Percentiles rank a stretch among this genome's conserved stretches.
Evolutionary conservation across 2,888 invertebrate genomes (phyloP).

Genomic region (Coenonympha arcania): DNA sequence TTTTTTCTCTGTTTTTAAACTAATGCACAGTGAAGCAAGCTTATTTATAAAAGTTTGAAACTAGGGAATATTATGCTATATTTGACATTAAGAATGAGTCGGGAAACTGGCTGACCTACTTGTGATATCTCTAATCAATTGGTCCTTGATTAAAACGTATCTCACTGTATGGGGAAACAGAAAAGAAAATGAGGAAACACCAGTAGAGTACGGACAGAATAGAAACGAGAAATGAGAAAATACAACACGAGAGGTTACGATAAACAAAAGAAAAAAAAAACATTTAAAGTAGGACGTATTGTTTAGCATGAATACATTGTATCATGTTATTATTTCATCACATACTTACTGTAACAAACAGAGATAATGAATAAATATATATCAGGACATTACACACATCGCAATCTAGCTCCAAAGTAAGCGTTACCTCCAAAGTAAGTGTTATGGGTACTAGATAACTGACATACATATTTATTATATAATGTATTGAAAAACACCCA

Average conservation of each 20-base stretch:
- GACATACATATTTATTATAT: no score
- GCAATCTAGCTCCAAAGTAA: no score
- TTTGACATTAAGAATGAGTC: background rate
- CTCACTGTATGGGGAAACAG: background rate
- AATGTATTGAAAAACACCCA: no score
- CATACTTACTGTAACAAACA: conserved; percentile 1
- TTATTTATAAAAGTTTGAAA: no score
- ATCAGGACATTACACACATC: no score
- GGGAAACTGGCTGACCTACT: conserved; percentile 3
- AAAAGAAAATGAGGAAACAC: conserved; percentile 5
- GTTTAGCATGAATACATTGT: background rate
- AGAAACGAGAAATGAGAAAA: conserved; percentile 4
- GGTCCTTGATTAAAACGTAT: conserved; percentile 4
- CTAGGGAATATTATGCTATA: background rate
- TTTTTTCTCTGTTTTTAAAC: no score
- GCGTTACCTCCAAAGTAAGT: no score
- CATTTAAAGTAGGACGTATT: background rate
- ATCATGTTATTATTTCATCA: background rate
- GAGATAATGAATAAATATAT: no score
- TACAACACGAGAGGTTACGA: conserved; percentile 12
- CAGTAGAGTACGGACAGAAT: background rate
- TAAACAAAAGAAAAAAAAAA: conserved; percentile 8
- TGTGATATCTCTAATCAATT: conserved; percentile 2
- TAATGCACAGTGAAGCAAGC: no score
- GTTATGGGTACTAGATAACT: no score